Evolutionary conservation across 2,888 invertebrate species (phyloP).

Genomic region (Acronicta leporina): DNA sequence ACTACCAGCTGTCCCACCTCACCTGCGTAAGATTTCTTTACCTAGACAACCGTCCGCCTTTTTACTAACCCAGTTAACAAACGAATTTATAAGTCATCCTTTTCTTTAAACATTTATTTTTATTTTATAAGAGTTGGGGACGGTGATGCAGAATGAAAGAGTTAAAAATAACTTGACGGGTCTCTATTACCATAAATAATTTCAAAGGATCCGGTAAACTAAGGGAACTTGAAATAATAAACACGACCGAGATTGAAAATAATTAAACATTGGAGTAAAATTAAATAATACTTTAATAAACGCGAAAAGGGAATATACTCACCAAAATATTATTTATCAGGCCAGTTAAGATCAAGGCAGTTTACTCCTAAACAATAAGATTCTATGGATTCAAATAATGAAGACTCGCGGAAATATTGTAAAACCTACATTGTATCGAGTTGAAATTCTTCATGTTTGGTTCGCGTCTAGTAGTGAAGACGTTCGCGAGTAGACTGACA

Average conservation of each 20-base stretch:
- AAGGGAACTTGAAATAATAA: slow-evolving; percentile 2
- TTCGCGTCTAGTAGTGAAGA: slow-evolving; percentile 69
- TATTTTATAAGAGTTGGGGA: slow-evolving; percentile 9
- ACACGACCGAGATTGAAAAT: background rate
- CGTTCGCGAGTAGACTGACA: slow-evolving; percentile 79
- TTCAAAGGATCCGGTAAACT: background rate
- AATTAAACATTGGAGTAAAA: slow-evolving; percentile 6
- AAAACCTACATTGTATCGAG: slow-evolving; percentile 68
- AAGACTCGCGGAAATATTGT: slow-evolving; percentile 22
- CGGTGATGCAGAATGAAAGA: slow-evolving; percentile 3
- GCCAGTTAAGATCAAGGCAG: slow-evolving; percentile 64
- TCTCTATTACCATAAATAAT: slow-evolving; percentile 1
- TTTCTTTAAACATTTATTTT: slow-evolving; percentile 18
- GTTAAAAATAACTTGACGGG: slow-evolving; percentile 17
- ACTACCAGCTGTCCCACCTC: slow-evolving; percentile 78
- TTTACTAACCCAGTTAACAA: slow-evolving; percentile 48
- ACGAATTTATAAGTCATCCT: slow-evolving; percentile 35
- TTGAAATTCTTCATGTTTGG: slow-evolving; percentile 41
- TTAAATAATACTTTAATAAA: slow-evolving; percentile 37
- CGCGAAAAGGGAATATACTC: slow-evolving; percentile 59
- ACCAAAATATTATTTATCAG: slow-evolving; percentile 67
- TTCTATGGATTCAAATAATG: slow-evolving; percentile 6
- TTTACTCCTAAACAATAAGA: slow-evolving; percentile 75
- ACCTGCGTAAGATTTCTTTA: slow-evolving; percentile 69
- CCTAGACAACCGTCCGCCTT: slow-evolving; percentile 52